phyloP scores from a whole-genome alignment of 2,113 vertebrate species.

The Dolichotis patagonum region DNA sequence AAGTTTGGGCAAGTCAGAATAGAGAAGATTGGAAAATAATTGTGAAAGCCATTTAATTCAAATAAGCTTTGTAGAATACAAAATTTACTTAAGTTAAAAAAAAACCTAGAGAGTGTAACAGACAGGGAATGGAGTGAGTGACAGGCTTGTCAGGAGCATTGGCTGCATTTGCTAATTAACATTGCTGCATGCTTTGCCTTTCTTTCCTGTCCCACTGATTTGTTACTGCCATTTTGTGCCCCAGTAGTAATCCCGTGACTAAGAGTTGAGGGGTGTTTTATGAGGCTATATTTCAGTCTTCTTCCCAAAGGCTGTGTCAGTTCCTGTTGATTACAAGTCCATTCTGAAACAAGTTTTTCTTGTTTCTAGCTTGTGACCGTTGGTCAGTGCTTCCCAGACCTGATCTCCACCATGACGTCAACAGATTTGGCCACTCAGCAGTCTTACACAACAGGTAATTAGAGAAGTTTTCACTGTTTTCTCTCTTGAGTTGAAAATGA shows the following conservation, averaged over 20 bases:
- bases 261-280: not conserved
- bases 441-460: conserved; percentile 92
- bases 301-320: not conserved
- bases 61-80: conserved; percentile 1
- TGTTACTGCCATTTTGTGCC: not conserved
- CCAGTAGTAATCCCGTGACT: not conserved
- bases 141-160: not conserved
- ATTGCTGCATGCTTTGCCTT: not conserved
- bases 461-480: not conserved
- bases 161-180: not conserved
- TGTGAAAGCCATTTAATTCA: conserved; percentile 1
- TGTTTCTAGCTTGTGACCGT: conserved; percentile 92
- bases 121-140: not conserved
- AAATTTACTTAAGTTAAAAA: not conserved
- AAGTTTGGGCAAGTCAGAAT: not conserved
- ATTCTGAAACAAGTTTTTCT: conserved; percentile 66
- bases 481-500: conserved; percentile 49
- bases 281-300: not conserved
- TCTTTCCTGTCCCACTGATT: not conserved
- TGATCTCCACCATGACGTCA: conserved; percentile 92
- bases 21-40: conserved; percentile 35
- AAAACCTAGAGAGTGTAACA: not conserved
- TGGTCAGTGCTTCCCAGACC: conserved; percentile 95
- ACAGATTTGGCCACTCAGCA: conserved; percentile 97
- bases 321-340: not conserved